Percentiles rank a stretch among this genome's conserved stretches.
These are phyloP conservation scores for Drosophila punjabiensis DNA, from an alignment of 1,140 invertebrate species.

Conservation along the genomic window DNA sequence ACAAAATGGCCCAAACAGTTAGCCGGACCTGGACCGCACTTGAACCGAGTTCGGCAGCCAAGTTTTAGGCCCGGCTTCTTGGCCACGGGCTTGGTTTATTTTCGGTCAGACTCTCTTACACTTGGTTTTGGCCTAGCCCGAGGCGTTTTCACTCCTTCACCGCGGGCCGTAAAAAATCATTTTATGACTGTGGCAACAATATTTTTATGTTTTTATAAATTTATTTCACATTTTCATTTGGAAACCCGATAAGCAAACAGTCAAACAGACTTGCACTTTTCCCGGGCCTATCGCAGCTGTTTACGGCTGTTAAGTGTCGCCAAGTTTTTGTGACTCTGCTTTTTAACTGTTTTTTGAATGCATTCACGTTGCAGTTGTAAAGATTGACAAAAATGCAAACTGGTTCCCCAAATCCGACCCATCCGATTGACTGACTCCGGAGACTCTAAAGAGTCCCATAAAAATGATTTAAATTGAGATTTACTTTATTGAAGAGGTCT, in stretches of 20 bases:
- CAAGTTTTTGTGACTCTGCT: slow-evolving; percentile 63
- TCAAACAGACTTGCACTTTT: slow-evolving; percentile 51
- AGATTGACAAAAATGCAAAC: slow-evolving; percentile 64
- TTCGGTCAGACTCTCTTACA: not conserved
- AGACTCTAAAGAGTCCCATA: slow-evolving; percentile 37
- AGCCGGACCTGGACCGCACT: slow-evolving; percentile 35
- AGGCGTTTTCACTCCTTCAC: slow-evolving; percentile 28
- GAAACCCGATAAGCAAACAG: slow-evolving; percentile 48
- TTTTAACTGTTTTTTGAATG: slow-evolving; percentile 69
- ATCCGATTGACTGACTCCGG: slow-evolving; percentile 18
- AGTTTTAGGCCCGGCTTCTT: slow-evolving; percentile 13
- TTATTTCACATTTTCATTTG: slow-evolving; percentile 57
- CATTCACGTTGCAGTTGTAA: slow-evolving; percentile 64
- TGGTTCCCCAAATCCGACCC: slow-evolving; percentile 54
- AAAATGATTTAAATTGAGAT: slow-evolving; percentile 71
- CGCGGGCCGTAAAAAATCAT: slow-evolving; percentile 39
- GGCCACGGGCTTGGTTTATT: slow-evolving; percentile 15
- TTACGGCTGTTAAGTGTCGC: slow-evolving; percentile 76
- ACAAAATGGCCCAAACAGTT: slow-evolving; percentile 67
- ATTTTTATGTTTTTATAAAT: slow-evolving; percentile 62
- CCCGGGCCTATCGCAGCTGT: slow-evolving; percentile 38
- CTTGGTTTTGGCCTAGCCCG: slow-evolving; percentile 19
- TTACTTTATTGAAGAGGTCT: slow-evolving; percentile 6
- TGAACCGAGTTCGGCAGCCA: slow-evolving; percentile 3
- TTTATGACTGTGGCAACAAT: slow-evolving; percentile 56